A percentile compares a stretch with the other conserved stretches of the same genome.
These are phyloP conservation scores for Drepana arcuata DNA, from an alignment of 1,140 invertebrate species.

Conservation along the genomic window DNA sequence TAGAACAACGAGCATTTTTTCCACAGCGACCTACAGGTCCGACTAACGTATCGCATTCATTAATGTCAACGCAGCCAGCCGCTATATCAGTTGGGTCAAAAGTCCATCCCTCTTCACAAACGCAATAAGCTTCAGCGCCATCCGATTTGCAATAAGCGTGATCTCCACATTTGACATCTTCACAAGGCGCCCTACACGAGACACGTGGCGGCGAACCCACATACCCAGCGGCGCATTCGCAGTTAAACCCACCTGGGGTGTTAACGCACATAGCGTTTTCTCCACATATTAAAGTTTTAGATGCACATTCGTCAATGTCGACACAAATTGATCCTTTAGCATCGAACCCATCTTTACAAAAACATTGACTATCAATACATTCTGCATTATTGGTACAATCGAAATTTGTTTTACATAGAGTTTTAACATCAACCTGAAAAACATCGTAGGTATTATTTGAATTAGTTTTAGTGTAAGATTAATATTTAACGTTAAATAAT, in stretches of 20 bases:
- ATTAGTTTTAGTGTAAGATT: too few species aligned
- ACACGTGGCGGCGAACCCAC: slow-evolving; percentile 85
- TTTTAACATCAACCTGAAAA: slow-evolving; percentile 84
- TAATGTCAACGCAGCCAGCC: slow-evolving; percentile 92
- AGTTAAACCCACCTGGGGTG: slow-evolving; percentile 86
- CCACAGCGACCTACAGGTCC: slow-evolving; percentile 88
- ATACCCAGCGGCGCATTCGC: slow-evolving; percentile 90
- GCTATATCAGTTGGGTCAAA: slow-evolving; percentile 91
- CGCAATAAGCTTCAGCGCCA: slow-evolving; percentile 90
- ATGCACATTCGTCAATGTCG: slow-evolving; percentile 87
- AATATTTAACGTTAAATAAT: too few species aligned
- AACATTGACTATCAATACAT: slow-evolving; percentile 90
- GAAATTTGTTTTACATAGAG: slow-evolving; percentile 89
- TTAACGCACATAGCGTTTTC: slow-evolving; percentile 87
- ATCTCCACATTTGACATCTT: slow-evolving; percentile 89
- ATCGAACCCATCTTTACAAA: slow-evolving; percentile 91
- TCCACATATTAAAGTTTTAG: slow-evolving; percentile 81
- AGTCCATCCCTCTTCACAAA: slow-evolving; percentile 94
- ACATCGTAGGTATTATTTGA: too few species aligned
- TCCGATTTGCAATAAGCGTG: slow-evolving; percentile 93
- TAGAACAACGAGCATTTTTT: slow-evolving; percentile 86
- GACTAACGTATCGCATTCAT: slow-evolving; percentile 89
- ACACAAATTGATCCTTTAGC: slow-evolving; percentile 83
- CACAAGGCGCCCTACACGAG: slow-evolving; percentile 91
- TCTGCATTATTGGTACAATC: slow-evolving; percentile 94